A percentile compares a stretch with the other conserved stretches of the same genome.
These are phyloP conservation scores for Drosophila barbarae DNA, from an alignment of 2,888 invertebrate genomes.

Conservation along the genomic window DNA sequence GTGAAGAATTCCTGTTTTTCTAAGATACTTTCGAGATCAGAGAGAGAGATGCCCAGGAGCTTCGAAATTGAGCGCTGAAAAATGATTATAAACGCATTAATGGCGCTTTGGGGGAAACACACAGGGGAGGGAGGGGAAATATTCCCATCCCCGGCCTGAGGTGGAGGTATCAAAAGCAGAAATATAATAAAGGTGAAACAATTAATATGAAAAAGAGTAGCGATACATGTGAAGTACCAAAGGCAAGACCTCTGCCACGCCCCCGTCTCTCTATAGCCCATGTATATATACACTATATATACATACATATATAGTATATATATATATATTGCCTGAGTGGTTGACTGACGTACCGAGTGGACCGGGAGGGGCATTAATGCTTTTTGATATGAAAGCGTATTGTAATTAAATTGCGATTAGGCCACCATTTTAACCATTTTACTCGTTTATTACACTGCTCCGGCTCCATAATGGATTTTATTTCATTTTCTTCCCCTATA, in stretches of 20 bases:
- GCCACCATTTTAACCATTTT: conserved; percentile 79
- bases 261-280: conserved; percentile 12
- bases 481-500: conserved; percentile 59
- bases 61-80: conserved; percentile 60
- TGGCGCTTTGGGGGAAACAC: conserved; percentile 52
- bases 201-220: conserved; percentile 65
- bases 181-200: conserved; percentile 71
- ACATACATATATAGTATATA: background rate
- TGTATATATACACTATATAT: background rate
- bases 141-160: conserved; percentile 1
- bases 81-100: conserved; percentile 76
- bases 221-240: conserved; percentile 49
- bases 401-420: conserved; percentile 80
- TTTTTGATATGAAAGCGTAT: conserved; percentile 75
- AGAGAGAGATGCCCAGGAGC: conserved; percentile 18
- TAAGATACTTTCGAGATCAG: conserved; percentile 27
- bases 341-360: conserved; percentile 41
- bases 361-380: conserved; percentile 65
- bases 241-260: conserved; percentile 51
- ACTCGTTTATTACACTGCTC: conserved; percentile 63
- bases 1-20: conserved; percentile 17
- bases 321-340: conserved; percentile 26
- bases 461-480: conserved; percentile 71
- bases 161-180: conserved; percentile 58
- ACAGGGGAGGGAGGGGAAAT: background rate